Conservation (phyloP, 2,888 invertebrate species). For the Acanthosoma haemorrhoidale region DNA sequence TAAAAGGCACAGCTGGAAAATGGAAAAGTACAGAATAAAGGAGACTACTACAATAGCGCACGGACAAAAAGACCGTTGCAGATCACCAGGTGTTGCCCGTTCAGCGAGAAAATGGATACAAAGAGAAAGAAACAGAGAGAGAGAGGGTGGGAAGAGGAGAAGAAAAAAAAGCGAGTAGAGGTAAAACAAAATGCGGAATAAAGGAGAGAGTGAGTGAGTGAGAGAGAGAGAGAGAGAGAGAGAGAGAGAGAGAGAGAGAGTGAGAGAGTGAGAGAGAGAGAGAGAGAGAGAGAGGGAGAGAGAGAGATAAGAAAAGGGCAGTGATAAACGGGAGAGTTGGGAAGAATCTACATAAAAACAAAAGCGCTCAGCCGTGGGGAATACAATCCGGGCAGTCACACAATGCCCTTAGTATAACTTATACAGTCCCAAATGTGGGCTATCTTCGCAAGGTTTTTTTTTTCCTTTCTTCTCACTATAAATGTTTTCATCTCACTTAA, state of each 20-base stretch:
- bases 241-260: neutral
- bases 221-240: neutral
- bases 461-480: neutral
- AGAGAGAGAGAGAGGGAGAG: neutral
- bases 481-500: neutral
- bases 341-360: conserved; percentile 12
- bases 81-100: neutral
- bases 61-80: neutral
- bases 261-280: neutral
- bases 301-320: neutral
- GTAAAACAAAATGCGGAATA: no score
- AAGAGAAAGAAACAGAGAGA: neutral
- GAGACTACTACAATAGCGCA: neutral
- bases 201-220: neutral
- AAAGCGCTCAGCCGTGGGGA: neutral
- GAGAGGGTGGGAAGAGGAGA: no score
- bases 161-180: no score
- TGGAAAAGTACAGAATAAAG: neutral
- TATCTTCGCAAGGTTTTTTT: neutral
- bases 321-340: neutral
- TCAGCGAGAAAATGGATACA: neutral
- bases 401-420: neutral
- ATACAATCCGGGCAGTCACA: neutral
- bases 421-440: neutral
- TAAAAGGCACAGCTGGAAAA: neutral